Conservation (phyloP, 2,113 vertebrate species). For the Ploceus nigricollis region DNA sequence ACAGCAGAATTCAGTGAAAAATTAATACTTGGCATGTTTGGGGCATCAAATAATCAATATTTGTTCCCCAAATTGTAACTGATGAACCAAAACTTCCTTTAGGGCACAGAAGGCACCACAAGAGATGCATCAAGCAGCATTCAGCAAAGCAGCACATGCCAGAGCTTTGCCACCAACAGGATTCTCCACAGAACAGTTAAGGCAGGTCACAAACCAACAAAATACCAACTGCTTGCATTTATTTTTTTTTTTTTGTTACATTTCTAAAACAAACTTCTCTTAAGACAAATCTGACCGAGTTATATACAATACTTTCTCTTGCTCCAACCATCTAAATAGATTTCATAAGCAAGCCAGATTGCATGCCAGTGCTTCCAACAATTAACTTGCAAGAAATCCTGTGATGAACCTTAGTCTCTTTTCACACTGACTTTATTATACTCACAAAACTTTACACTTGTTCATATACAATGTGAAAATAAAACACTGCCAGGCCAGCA, state of each 20-base stretch:
- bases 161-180: neutral
- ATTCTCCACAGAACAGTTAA: neutral
- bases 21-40: neutral
- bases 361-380: neutral
- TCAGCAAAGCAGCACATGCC: neutral
- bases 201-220: neutral
- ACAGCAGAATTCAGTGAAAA: neutral
- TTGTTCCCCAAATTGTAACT: neutral
- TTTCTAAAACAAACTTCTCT: neutral
- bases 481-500: slow-evolving; percentile 27
- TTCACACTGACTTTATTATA: slow-evolving; percentile 32
- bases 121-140: neutral
- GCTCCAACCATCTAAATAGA: neutral
- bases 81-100: neutral
- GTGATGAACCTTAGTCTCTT: neutral
- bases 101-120: neutral
- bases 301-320: neutral
- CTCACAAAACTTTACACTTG: neutral
- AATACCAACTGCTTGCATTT: neutral
- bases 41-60: neutral
- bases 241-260: neutral
- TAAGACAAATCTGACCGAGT: neutral
- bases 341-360: slow-evolving; percentile 5
- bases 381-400: slow-evolving; percentile 14
- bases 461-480: neutral